Evolutionary conservation across 1,140 invertebrate genomes (phyloP).

Genomic region (Galleria mellonella): DNA sequence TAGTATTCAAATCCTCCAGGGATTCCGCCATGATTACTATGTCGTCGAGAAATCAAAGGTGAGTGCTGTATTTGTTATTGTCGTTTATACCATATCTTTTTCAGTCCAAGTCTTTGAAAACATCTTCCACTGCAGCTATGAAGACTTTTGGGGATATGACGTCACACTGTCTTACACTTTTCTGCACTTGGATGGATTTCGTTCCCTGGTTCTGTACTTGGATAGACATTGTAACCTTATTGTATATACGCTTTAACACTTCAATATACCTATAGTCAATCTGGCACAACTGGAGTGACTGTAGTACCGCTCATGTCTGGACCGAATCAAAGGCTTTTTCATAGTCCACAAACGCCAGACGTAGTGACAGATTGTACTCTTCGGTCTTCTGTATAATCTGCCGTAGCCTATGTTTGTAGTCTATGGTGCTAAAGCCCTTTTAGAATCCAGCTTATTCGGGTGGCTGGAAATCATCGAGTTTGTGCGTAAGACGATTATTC

Average conservation of each 20-base stretch:
- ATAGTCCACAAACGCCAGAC: constrained; percentile 8
- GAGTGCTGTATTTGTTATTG: too few species aligned
- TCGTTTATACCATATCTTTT: too few species aligned
- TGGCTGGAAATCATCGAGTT: constrained; percentile 16
- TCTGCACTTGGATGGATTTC: constrained; percentile 6
- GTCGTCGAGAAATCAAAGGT: too few species aligned
- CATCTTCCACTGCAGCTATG: too few species aligned
- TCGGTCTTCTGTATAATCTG: constrained; percentile 1
- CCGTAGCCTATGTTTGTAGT: constrained; percentile 6
- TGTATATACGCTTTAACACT: not conserved
- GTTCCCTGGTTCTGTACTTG: not conserved
- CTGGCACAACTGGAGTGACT: constrained; percentile 5
- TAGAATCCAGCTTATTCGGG: constrained; percentile 7
- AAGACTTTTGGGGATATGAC: too few species aligned
- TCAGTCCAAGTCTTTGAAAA: too few species aligned
- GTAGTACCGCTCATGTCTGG: constrained; percentile 4
- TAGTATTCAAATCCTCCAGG: too few species aligned
- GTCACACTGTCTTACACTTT: not conserved
- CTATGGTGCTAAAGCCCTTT: not conserved
- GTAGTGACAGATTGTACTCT: constrained; percentile 2
- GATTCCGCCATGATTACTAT: too few species aligned
- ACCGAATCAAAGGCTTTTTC: constrained; percentile 8
- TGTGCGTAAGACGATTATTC: constrained; percentile 1
- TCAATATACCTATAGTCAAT: constrained; percentile 4
- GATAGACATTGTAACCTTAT: not conserved